Conservation (phyloP, 92 coral and sea anemone species). For the Micromussa lordhowensis region DNA sequence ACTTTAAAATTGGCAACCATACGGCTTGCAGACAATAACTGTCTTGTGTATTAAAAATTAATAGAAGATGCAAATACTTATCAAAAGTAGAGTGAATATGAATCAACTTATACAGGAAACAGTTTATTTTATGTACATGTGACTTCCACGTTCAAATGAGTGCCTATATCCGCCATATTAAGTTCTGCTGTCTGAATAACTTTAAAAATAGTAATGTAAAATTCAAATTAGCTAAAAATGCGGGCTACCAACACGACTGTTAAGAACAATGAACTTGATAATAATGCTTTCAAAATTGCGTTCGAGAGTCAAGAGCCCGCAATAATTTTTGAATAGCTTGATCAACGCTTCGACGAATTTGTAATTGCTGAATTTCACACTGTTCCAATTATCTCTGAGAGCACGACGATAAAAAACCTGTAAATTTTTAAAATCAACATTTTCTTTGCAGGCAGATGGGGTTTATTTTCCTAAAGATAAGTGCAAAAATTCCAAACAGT, state of each 20-base stretch:
- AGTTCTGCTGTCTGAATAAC: neutral
- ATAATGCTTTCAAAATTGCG: neutral
- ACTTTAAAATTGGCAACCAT: neutral
- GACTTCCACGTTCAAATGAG: neutral
- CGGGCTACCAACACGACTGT: neutral
- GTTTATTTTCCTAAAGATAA: neutral
- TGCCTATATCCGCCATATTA: neutral
- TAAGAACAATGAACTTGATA: neutral
- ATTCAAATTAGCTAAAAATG: neutral
- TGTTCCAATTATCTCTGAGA: neutral
- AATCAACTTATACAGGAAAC: neutral
- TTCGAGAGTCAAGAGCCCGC: neutral
- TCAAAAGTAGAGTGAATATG: neutral
- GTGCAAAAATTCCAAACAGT: neutral
- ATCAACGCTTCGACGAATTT: constrained; percentile 15
- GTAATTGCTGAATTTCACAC: constrained; percentile 10
- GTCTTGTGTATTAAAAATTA: neutral
- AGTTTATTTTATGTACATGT: neutral
- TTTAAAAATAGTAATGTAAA: neutral
- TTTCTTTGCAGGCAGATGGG: neutral
- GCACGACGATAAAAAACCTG: neutral
- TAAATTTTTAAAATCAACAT: neutral
- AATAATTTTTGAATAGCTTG: neutral
- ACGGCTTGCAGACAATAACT: neutral
- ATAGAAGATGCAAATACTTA: neutral